These are phyloP conservation scores for Acridotheres tristis DNA, from an alignment of 2,797 vertebrate species.

Conservation along the genomic window DNA sequence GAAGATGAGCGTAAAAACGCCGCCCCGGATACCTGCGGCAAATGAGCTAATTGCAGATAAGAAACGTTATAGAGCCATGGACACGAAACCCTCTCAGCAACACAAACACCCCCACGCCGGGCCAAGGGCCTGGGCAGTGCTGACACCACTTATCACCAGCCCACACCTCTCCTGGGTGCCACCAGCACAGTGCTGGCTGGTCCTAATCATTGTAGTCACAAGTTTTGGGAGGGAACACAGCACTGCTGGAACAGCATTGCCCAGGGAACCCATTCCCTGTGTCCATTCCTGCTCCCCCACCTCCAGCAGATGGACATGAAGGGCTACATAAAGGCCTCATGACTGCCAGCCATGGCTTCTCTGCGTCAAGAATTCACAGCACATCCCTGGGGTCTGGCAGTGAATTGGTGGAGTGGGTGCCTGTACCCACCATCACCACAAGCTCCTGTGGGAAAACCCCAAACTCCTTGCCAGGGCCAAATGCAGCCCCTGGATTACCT, in stretches of 20 bases:
- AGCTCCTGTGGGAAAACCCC: background rate
- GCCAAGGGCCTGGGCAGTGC: background rate
- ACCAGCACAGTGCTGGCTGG: background rate
- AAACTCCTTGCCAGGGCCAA: background rate
- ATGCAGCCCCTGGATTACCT: slow-evolving; percentile 78
- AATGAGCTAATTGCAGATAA: slow-evolving; percentile 88
- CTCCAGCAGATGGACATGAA: accelerated
- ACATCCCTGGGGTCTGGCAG: background rate
- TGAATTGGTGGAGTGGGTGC: accelerated
- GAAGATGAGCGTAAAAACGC: slow-evolving; percentile 90
- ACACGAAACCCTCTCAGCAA: slow-evolving; percentile 43
- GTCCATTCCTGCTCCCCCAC: background rate
- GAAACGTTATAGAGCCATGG: slow-evolving; percentile 74
- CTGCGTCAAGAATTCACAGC: background rate
- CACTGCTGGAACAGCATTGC: accelerated
- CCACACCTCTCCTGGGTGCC: background rate
- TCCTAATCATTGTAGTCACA: background rate
- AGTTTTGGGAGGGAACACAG: background rate
- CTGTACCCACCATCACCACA: accelerated
- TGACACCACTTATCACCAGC: background rate
- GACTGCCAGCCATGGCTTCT: background rate
- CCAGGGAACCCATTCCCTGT: background rate
- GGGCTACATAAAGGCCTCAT: accelerated
- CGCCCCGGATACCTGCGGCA: slow-evolving; percentile 89
- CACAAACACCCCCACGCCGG: background rate